Conservation (phyloP, 2,888 invertebrate genomes). For the Liopterus haemorrhoidalis region DNA sequence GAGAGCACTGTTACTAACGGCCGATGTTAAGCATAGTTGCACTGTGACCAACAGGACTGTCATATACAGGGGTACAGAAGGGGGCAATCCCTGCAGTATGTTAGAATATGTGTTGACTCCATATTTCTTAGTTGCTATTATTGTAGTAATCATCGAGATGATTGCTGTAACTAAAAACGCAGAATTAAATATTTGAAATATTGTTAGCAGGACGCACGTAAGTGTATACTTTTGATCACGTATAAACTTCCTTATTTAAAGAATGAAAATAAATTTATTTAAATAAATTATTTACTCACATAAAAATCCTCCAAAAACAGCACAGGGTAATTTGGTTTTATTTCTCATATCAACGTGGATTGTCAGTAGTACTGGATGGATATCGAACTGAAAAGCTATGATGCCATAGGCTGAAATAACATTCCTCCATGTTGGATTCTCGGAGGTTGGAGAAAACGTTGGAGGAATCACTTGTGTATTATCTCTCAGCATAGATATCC, state of each 20-base stretch:
- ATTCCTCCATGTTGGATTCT: constrained; percentile 42
- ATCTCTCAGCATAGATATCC: constrained; percentile 58
- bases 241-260: constrained; percentile 6
- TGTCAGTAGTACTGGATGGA: constrained; percentile 78
- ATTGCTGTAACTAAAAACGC: constrained; percentile 15
- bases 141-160: constrained; percentile 59
- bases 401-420: constrained; percentile 61
- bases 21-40: constrained; percentile 71
- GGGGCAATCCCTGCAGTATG: constrained; percentile 61
- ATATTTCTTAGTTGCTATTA: constrained; percentile 59
- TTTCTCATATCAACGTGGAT: constrained; percentile 88
- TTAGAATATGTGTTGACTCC: constrained; percentile 51
- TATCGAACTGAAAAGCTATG: constrained; percentile 69
- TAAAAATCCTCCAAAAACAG: constrained; percentile 64
- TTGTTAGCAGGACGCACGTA: neutral
- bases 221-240: neutral
- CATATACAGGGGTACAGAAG: constrained; percentile 57
- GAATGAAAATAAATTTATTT: constrained; percentile 15
- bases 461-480: constrained; percentile 41
- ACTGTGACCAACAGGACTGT: constrained; percentile 69
- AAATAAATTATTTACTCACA: constrained; percentile 45
- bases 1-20: constrained; percentile 71
- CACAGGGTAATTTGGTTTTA: constrained; percentile 64
- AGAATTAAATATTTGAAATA: constrained; percentile 2
- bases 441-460: constrained; percentile 37